A percentile compares a stretch with the other conserved stretches of the same genome.
phyloP scores from a whole-genome alignment of 2,113 vertebrate species.

The Apteryx owenii region DNA sequence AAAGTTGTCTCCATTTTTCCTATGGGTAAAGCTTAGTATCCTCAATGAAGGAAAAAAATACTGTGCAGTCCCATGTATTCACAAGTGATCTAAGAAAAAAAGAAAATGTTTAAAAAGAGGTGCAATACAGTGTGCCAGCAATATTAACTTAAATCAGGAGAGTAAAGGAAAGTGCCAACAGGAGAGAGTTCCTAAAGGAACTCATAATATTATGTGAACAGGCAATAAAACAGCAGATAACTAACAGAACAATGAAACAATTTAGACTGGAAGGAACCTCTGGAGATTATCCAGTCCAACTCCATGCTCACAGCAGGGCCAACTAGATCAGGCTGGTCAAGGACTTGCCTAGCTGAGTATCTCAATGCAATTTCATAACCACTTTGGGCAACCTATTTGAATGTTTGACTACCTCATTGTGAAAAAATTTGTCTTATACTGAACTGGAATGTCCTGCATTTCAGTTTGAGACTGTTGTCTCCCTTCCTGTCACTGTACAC shows the following conservation, averaged over 20 bases:
- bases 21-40: neutral
- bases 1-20: neutral
- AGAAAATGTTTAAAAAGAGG: neutral
- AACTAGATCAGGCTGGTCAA: neutral
- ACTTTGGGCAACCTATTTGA: neutral
- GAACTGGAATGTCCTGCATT: neutral
- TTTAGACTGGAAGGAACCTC: neutral
- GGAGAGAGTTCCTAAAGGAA: neutral
- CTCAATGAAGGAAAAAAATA: neutral
- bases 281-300: neutral
- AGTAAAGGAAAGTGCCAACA: neutral
- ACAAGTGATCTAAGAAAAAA: neutral
- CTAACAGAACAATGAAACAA: neutral
- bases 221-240: neutral
- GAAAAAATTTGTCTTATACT: neutral
- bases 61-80: neutral
- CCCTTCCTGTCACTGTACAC: neutral
- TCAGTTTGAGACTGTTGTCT: neutral
- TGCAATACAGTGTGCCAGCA: neutral
- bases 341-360: neutral
- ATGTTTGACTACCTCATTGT: neutral
- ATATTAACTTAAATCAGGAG: neutral
- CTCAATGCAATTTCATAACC: neutral
- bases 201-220: neutral
- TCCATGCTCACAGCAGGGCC: neutral